Evolutionary conservation across 1,140 invertebrate genomes (phyloP).

Genomic region (Micrasema minimum): DNA sequence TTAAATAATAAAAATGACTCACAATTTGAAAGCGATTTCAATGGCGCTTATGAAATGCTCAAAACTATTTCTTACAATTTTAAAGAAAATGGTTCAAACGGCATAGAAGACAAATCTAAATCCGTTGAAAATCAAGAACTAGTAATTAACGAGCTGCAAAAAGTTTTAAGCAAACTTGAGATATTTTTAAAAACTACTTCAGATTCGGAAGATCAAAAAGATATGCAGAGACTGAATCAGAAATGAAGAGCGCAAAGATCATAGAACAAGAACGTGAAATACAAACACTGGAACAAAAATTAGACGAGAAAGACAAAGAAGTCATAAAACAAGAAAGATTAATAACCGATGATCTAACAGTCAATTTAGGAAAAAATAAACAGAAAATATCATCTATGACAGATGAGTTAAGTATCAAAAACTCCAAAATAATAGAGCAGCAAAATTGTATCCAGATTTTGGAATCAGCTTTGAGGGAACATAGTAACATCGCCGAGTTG

Average conservation of each 20-base stretch:
- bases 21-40: slow-evolving; percentile 46
- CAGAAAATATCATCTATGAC: slow-evolving; percentile 63
- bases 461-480: slow-evolving; percentile 66
- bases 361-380: slow-evolving; percentile 56
- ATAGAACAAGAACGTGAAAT: slow-evolving; percentile 45
- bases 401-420: slow-evolving; percentile 64
- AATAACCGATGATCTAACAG: slow-evolving; percentile 42
- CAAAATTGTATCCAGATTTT: slow-evolving; percentile 68
- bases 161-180: slow-evolving; percentile 41
- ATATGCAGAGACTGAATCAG: slow-evolving; percentile 36
- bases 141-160: slow-evolving; percentile 37
- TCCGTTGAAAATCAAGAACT: slow-evolving; percentile 26
- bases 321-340: slow-evolving; percentile 52
- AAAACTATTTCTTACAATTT: slow-evolving; percentile 21
- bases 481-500: slow-evolving; percentile 68
- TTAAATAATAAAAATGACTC: slow-evolving; percentile 50
- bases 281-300: slow-evolving; percentile 37
- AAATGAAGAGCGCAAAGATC: slow-evolving; percentile 40
- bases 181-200: slow-evolving; percentile 39
- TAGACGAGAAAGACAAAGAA: slow-evolving; percentile 41
- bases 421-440: slow-evolving; percentile 68
- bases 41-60: slow-evolving; percentile 38
- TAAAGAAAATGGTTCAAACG: slow-evolving; percentile 14
- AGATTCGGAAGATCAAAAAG: slow-evolving; percentile 33
- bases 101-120: background rate